Conservation (phyloP, 2,113 vertebrate genomes). For the Oryzias woworae region DNA sequence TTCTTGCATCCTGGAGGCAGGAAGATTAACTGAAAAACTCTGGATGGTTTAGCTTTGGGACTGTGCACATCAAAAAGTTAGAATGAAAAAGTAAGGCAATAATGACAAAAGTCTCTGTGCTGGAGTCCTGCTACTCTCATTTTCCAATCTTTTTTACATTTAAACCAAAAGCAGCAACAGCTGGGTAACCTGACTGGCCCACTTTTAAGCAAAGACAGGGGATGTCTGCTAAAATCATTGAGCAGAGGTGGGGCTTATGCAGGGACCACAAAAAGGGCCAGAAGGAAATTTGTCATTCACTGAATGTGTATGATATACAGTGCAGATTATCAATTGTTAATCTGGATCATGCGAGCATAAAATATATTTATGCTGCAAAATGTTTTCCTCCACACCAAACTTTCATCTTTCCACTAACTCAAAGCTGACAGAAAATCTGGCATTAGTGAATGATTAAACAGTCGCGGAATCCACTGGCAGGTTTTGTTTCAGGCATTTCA, state of each 20-base stretch:
- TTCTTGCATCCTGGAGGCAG: slow-evolving; percentile 43
- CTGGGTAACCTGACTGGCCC: slow-evolving; percentile 28
- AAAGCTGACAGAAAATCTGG: background rate
- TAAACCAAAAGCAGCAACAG: slow-evolving; percentile 4
- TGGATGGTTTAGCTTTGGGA: slow-evolving; percentile 37
- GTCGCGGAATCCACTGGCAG: background rate
- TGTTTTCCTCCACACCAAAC: background rate
- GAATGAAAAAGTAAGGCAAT: slow-evolving; percentile 51
- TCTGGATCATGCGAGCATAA: no score
- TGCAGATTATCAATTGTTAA: no score
- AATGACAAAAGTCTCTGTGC: slow-evolving; percentile 29
- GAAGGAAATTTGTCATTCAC: no score
- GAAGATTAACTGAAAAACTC: slow-evolving; percentile 27
- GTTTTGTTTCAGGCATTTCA: background rate
- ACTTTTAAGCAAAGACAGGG: slow-evolving; percentile 23
- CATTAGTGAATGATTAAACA: background rate
- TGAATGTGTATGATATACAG: no score
- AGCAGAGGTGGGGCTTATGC: no score
- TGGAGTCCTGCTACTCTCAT: slow-evolving; percentile 3
- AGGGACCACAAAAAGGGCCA: no score
- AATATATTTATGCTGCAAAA: background rate
- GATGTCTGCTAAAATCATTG: slow-evolving; percentile 2
- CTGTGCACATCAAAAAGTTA: slow-evolving; percentile 56
- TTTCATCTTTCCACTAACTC: background rate
- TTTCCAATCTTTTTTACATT: background rate